A percentile compares a stretch with the other conserved stretches of the same genome.
These are phyloP conservation scores for Stramonita haemastoma DNA, from an alignment of 2,888 invertebrate species.

Conservation along the genomic window DNA sequence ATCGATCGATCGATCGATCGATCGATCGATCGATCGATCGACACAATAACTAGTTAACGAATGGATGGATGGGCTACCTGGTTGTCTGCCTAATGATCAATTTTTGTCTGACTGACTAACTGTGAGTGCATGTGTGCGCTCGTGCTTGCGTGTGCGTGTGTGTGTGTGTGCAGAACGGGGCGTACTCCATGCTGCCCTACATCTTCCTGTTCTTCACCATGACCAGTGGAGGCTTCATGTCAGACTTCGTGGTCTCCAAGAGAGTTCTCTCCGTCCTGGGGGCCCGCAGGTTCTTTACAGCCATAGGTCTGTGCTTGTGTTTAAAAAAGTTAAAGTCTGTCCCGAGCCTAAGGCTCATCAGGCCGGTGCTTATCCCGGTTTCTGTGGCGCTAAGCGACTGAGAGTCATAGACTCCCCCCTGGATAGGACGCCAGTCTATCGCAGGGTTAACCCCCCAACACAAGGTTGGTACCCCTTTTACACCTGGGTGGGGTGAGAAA, in stretches of 20 bases:
- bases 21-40: background rate
- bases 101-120: background rate
- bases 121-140: background rate
- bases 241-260: constrained; percentile 43
- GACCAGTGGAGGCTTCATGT: constrained; percentile 34
- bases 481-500: no score
- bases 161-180: constrained; percentile 48
- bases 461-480: no score
- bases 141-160: background rate
- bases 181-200: constrained; percentile 50
- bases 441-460: no score
- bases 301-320: constrained; percentile 39
- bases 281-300: constrained; percentile 44
- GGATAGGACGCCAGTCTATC: no score
- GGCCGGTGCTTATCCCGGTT: no score
- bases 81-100: background rate
- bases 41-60: background rate
- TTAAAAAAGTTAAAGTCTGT: no score
- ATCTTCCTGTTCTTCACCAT: constrained; percentile 44
- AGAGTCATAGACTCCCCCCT: no score
- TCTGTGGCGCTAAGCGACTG: no score
- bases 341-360: no score
- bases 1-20: background rate
- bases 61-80: background rate
- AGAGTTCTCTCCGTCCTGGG: constrained; percentile 34